Conservation (phyloP, 2,797 vertebrate species). For the Synanceia verrucosa region DNA sequence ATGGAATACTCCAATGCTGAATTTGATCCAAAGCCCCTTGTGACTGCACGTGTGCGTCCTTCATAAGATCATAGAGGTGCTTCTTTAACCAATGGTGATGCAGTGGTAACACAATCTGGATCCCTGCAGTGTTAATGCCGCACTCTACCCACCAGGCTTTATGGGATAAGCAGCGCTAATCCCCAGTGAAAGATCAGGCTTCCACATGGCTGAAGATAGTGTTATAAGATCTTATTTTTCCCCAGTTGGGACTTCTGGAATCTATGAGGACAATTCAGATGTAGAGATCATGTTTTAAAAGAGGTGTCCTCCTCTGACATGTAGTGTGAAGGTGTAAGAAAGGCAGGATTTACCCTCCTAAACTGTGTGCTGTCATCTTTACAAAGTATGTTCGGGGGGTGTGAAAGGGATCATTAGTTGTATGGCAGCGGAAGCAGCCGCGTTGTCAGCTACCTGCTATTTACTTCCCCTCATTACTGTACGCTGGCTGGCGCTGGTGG, state of each 20-base stretch:
- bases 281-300: conserved; percentile 47
- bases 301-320: conserved; percentile 60
- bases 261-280: conserved; percentile 30
- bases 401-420: conserved; percentile 79
- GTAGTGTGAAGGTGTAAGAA: conserved; percentile 66
- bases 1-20: background rate
- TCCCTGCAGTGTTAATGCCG: conserved; percentile 19
- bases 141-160: conserved; percentile 15
- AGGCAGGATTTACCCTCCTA: conserved; percentile 72
- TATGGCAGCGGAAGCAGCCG: conserved; percentile 68
- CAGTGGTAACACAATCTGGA: conserved; percentile 24
- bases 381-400: conserved; percentile 75
- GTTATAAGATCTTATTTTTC: conserved; percentile 5
- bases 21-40: background rate
- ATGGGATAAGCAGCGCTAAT: conserved; percentile 29
- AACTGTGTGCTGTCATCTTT: conserved; percentile 77
- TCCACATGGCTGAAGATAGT: conserved; percentile 20
- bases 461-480: conserved; percentile 80
- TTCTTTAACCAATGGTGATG: background rate
- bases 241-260: background rate
- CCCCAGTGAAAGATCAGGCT: conserved; percentile 31
- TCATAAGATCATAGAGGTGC: background rate
- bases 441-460: conserved; percentile 81
- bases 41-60: conserved; percentile 2
- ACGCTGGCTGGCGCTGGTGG: conserved; percentile 79